Percentiles rank a stretch among this genome's conserved stretches.
Evolutionary conservation across 2,113 vertebrate species (phyloP).

Genomic region (Setophaga petechia): DNA sequence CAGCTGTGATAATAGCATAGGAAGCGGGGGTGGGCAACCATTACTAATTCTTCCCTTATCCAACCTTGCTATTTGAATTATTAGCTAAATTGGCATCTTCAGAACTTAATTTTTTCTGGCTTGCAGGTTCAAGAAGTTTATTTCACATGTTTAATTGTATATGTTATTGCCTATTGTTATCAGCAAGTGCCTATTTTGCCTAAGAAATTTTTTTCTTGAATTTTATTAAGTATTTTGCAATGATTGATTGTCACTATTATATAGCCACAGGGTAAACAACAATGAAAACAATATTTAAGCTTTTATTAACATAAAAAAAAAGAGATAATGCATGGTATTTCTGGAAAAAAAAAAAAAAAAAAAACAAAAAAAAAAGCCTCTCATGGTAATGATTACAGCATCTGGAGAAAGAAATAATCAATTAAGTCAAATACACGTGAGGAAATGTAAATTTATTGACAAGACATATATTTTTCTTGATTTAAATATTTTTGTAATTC

Average conservation of each 20-base stretch:
- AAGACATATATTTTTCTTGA: neutral
- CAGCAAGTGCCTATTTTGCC: neutral
- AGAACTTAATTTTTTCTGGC: conserved; percentile 18
- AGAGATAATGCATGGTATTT: neutral
- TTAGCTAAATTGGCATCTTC: conserved; percentile 52
- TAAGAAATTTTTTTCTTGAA: neutral
- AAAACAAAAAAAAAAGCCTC: neutral
- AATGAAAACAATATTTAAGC: neutral
- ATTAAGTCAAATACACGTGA: neutral
- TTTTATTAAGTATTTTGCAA: neutral
- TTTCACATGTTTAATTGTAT: conserved; percentile 55
- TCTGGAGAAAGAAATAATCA: neutral
- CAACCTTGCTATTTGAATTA: conserved; percentile 63
- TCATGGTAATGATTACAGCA: neutral
- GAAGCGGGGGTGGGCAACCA: conserved; percentile 16
- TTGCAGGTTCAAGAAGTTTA: conserved; percentile 37
- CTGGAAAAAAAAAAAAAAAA: neutral
- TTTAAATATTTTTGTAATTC: neutral
- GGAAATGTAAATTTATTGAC: neutral
- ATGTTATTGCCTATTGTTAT: conserved; percentile 2
- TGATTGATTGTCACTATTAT: neutral
- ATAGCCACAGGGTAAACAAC: neutral
- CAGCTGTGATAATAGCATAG: conserved; percentile 66
- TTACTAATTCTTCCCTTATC: conserved; percentile 54
- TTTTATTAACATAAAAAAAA: neutral